phyloP scores from a whole-genome alignment of 2,113 vertebrate species.

The Rhinolophus sinicus region DNA sequence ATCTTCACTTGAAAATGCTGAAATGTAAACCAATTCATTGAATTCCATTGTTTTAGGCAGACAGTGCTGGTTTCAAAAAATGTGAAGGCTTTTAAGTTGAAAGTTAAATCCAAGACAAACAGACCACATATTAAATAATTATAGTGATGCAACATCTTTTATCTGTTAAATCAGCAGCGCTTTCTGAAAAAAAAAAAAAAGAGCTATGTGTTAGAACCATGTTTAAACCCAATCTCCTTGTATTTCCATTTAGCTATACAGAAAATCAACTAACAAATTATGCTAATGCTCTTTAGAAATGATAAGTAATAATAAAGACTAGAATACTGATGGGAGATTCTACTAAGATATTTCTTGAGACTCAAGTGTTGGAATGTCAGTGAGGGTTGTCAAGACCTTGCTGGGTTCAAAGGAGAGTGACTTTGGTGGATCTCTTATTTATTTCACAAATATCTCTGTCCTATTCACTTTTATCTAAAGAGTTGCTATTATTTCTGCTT shows the following conservation, averaged over 20 bases:
- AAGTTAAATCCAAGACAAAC: conserved; percentile 47
- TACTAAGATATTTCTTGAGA: conserved; percentile 22
- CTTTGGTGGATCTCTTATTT: conserved; percentile 16
- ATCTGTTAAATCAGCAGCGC: neutral
- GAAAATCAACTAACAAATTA: neutral
- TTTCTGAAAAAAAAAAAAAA: neutral
- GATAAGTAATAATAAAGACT: neutral
- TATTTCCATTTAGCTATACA: conserved; percentile 32
- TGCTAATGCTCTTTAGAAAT: conserved; percentile 14
- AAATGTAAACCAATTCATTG: neutral
- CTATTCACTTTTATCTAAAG: conserved; percentile 70
- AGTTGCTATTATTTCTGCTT: conserved; percentile 74
- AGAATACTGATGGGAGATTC: neutral
- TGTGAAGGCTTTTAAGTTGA: neutral
- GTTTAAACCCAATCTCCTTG: neutral
- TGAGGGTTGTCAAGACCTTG: conserved; percentile 29
- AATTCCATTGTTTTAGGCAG: conserved; percentile 26
- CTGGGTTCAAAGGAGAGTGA: conserved; percentile 64
- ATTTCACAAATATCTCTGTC: conserved; percentile 55
- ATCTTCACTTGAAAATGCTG: conserved; percentile 25
- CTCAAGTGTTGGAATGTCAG: conserved; percentile 27
- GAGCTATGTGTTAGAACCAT: neutral
- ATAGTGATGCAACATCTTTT: neutral
- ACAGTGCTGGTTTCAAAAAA: neutral
- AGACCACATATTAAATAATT: conserved; percentile 19